Base-by-base conservation (phyloP, 2,888 invertebrate genomes). In the Patella depressa region DNA sequence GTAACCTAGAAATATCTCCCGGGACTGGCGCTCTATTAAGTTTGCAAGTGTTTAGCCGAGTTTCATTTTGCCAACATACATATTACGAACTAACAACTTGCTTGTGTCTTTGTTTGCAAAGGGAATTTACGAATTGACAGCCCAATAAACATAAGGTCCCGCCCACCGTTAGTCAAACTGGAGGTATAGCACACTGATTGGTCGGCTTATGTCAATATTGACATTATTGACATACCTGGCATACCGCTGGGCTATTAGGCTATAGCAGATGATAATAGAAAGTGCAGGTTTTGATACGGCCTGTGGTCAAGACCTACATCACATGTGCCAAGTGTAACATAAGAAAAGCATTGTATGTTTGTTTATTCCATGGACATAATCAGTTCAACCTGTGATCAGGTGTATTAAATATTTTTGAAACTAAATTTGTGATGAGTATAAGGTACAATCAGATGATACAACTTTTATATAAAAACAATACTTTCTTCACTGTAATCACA, bases 91-190 rank as follows among this genome's bases (percentile, higher is more conserved):
- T 65, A 65, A 74, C 74, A 74, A 74, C 65, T 74, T 74, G 65
- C 74, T 74, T 74, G 74, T 74, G 74, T 34, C 74, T 74, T 74
- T 74, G 74, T 74, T 74, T 74, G 74, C 74, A 65, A n/a, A 69
- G 74, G 65, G 74, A 74, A 74, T 74, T 69, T 59, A 53, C 74
- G 53, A 74, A 24, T 74, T 74, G 74, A 74, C 69, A 69, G 74
- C 59, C 74, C 19, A 65, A 34, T 74, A 45, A 74, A 69, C 45
- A 65, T 24, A 15, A 17, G 53, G 53, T 53, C 65, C 74, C 65
- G 17, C 74, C 74, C 65, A 34, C 70, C 53, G n/a, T 54, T 17
- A 53, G 19, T 54, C 53, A 71, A 71, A 24, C 55, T 24, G 14
- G 54, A n/a, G 34, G 24, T 55, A 34, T 19, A 55, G 17, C 71